These are phyloP conservation scores for Noctua janthina DNA, from an alignment of 2,888 invertebrate species.

Conservation along the genomic window DNA sequence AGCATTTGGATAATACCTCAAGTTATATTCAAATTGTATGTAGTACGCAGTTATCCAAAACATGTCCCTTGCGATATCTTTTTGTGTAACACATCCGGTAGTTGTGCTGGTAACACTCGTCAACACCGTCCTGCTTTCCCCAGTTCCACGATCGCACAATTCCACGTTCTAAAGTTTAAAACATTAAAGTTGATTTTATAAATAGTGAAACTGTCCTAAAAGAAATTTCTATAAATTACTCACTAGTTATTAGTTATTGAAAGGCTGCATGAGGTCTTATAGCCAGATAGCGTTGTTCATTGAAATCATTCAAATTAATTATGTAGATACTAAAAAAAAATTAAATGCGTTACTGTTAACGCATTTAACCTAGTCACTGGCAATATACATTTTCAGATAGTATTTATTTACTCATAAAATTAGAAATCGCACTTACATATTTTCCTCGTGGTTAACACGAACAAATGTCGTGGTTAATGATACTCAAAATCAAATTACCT, in stretches of 20 bases:
- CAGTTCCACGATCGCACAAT: background rate
- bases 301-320: conserved; percentile 14
- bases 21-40: background rate
- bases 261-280: background rate
- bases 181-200: background rate
- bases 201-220: background rate
- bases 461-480: background rate
- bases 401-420: conserved; percentile 12
- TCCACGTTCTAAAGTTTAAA: background rate
- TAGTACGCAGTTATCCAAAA: background rate
- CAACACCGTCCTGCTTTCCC: background rate
- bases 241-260: background rate
- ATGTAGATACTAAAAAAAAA: background rate
- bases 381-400: background rate
- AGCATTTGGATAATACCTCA: background rate
- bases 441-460: background rate
- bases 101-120: background rate
- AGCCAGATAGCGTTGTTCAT: background rate
- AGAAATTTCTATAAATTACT: conserved; percentile 4
- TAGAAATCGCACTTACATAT: background rate
- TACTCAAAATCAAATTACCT: background rate
- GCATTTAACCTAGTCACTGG: background rate
- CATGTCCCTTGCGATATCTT: background rate
- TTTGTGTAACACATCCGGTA: background rate
- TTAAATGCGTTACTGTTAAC: background rate